Percentiles rank a stretch among this genome's conserved stretches.
Conservation (phyloP, 2,113 vertebrate species). For the Corythoichthys haematopterus region DNA sequence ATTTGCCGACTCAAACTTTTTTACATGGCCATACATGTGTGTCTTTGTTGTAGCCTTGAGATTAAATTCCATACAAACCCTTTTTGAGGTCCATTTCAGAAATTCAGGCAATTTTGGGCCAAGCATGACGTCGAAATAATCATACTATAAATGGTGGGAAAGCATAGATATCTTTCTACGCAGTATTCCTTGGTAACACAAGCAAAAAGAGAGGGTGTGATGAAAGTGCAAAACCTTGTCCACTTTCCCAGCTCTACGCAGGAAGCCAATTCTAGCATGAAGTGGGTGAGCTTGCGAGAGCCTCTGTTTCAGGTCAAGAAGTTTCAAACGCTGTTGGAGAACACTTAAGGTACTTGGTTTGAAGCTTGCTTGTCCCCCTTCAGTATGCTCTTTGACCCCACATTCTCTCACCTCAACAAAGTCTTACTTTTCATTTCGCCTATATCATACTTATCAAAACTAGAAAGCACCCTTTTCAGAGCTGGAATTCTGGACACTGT, state of each 20-base stretch:
- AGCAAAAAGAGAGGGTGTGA: not conserved
- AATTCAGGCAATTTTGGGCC: not conserved
- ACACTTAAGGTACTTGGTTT: not conserved
- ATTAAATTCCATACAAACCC: not conserved
- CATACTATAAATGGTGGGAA: not conserved
- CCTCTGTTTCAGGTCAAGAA: not conserved
- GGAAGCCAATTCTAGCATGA: not conserved
- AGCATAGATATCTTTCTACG: not conserved
- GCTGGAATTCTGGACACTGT: not conserved
- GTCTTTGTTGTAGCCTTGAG: too few species aligned
- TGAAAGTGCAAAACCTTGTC: not conserved
- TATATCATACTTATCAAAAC: not conserved
- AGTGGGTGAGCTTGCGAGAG: not conserved
- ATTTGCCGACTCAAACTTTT: not conserved
- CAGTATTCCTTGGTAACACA: not conserved
- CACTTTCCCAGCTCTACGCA: not conserved
- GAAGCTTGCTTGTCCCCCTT: not conserved
- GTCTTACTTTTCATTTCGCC: not conserved
- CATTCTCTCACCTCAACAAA: not conserved
- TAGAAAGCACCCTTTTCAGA: not conserved
- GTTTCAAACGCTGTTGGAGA: not conserved
- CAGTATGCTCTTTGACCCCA: not conserved
- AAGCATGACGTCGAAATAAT: not conserved
- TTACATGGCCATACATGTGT: not conserved
- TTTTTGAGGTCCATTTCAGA: not conserved